Evolutionary conservation across 2,113 vertebrate species (phyloP), one percentile per base, ranked within the genome.

Genomic region (Meriones unguiculatus): DNA sequence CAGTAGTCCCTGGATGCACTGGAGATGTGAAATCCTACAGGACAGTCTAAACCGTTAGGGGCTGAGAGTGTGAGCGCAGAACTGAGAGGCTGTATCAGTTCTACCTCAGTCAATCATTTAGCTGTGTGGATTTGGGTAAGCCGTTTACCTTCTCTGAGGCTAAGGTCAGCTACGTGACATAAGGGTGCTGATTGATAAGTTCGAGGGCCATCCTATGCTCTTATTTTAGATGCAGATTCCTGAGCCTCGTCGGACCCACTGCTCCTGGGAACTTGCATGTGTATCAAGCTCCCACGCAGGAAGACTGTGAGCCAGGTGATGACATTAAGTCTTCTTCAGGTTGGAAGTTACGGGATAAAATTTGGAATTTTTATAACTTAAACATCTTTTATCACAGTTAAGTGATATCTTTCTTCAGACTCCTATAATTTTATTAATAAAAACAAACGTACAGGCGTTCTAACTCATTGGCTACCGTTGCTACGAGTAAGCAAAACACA

Each of bases 371-470:
- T 57, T 86, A 46, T 18, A 80, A 81, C 35, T 62, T 94, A 52
- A 28, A n/a, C 30, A 38, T 94, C 28, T 84, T 95, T 81, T 62
- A 67, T 76, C 25, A 87, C 10, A 78, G 30, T 30, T 52, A 50
- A 67, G 17, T 64, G 15, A n/a, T 52, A 85, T 92, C 65, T 86
- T 91, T 94, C 54, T 95, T 93, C 57, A 92, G 50, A 69, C 12
- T 80, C 87, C 38, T 70, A 1, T 90, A 87, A 41, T 77, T 93
- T 91, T 92, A 67, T 90, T 59, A 97, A 91, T 85, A 93, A 80
- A 96, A 90, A 75, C 65, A 90, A 87, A 81, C 15, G 80, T 41
- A 90, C 78, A 90, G 72, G 12, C 54, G 75, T 86, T 90, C 50
- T 85, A 87, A 86, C 81, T 86, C 64, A 94, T 52, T 64, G 15